These are phyloP conservation scores for Schizotus pectinicornis DNA, from an alignment of 2,888 invertebrate genomes.

Conservation along the genomic window DNA sequence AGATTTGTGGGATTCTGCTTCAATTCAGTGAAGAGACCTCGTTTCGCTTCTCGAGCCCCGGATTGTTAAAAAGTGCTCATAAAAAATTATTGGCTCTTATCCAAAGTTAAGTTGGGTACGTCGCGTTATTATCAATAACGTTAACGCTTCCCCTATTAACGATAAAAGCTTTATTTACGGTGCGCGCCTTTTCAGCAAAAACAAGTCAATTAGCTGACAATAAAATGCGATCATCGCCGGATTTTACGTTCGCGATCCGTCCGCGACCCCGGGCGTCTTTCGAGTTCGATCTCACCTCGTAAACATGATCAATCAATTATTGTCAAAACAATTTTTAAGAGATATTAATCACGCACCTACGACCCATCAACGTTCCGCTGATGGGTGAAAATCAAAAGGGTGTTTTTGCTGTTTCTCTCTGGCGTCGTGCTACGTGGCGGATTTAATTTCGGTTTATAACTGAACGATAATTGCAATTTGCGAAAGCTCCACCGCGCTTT, in stretches of 20 bases:
- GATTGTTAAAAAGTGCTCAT: not conserved
- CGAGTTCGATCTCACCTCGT: constrained; percentile 7
- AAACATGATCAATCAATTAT: constrained; percentile 21
- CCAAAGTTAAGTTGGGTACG: constrained; percentile 4
- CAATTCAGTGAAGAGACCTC: too few species aligned
- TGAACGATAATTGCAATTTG: too few species aligned
- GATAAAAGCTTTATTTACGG: constrained; percentile 22
- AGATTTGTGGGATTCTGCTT: too few species aligned
- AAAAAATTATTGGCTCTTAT: constrained; percentile 6
- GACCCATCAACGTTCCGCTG: too few species aligned
- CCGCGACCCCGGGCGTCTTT: too few species aligned
- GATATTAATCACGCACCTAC: constrained; percentile 9
- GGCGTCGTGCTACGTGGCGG: too few species aligned
- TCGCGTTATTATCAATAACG: constrained; percentile 20
- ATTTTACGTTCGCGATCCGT: too few species aligned
- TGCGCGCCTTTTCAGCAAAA: constrained; percentile 15
- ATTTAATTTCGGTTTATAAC: too few species aligned
- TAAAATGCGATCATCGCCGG: constrained; percentile 3
- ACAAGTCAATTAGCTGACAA: constrained; percentile 22
- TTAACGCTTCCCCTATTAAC: constrained; percentile 14
- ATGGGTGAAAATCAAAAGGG: too few species aligned
- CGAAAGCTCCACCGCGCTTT: too few species aligned
- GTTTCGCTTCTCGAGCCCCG: too few species aligned
- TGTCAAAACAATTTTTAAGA: constrained; percentile 19
- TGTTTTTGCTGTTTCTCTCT: too few species aligned